A percentile compares a stretch with the other conserved stretches of the same genome.
Conservation (phyloP, 2,888 invertebrate genomes). For the Papilio protenor region DNA sequence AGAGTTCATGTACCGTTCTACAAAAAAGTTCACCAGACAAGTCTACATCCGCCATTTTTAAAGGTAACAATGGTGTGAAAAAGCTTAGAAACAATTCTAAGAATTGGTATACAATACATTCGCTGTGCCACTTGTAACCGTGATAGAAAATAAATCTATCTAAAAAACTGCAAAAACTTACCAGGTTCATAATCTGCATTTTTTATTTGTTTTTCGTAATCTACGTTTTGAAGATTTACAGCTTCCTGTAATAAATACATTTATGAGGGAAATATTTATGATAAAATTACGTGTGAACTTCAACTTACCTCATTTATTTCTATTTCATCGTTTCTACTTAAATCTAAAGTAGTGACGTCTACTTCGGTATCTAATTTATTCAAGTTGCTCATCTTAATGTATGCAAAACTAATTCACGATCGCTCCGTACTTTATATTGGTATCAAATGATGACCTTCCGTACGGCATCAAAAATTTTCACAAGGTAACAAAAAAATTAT, state of each 20-base stretch:
- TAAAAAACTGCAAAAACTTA: neutral
- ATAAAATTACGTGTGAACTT: neutral
- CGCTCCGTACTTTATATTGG: conserved; percentile 19
- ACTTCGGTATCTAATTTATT: conserved; percentile 24
- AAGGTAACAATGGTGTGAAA: neutral
- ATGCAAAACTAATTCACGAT: conserved; percentile 26
- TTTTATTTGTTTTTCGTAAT: neutral
- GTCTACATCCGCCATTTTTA: conserved; percentile 4
- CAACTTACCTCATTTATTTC: conserved; percentile 27
- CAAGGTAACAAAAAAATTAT: conserved; percentile 23
- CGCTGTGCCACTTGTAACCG: neutral
- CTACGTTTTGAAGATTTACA: neutral
- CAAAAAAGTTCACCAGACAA: neutral
- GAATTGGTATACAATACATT: neutral
- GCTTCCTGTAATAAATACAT: neutral
- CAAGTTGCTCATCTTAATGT: conserved; percentile 16
- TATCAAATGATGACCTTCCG: conserved; percentile 24
- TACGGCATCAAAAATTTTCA: neutral
- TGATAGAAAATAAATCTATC: no score
- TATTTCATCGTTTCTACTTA: conserved; percentile 16
- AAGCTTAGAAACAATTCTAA: conserved; percentile 1
- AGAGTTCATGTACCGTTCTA: conserved; percentile 3
- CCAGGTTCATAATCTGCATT: conserved; percentile 14
- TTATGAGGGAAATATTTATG: neutral
- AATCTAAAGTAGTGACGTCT: conserved; percentile 15